phyloP scores from a whole-genome alignment of 2,888 invertebrate genomes.

The Synergus itoensis region DNA sequence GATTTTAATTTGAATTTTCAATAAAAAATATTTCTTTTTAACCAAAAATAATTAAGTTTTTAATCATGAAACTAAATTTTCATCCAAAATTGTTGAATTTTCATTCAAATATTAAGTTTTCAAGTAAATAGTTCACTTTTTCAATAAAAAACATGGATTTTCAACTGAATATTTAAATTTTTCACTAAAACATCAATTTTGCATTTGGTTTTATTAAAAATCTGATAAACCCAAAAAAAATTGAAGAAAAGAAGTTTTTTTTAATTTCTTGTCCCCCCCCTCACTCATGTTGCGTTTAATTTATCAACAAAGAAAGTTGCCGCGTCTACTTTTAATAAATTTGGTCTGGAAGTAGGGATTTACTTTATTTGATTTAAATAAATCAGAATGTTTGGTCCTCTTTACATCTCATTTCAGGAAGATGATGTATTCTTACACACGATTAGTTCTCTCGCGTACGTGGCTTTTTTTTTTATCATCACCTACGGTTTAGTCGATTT shows the following conservation, averaged over 20 bases:
- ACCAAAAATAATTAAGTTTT: too few relatives aligned
- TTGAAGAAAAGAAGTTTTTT: not conserved
- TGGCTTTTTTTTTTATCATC: constrained; percentile 14
- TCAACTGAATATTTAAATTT: too few relatives aligned
- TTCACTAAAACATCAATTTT: too few relatives aligned
- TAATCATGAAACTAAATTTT: too few relatives aligned
- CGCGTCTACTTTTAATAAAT: not conserved
- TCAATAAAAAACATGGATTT: too few relatives aligned
- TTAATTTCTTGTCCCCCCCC: not conserved
- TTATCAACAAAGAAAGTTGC: not conserved
- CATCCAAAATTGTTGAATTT: not conserved
- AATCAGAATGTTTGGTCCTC: not conserved
- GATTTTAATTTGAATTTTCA: too few relatives aligned
- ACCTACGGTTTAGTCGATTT: constrained; percentile 23
- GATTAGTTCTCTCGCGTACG: constrained; percentile 5
- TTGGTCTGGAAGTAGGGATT: not conserved
- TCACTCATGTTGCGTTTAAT: not conserved
- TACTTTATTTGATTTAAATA: constrained; percentile 15
- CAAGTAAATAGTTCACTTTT: too few relatives aligned
- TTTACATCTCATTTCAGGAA: not conserved
- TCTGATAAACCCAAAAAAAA: too few relatives aligned
- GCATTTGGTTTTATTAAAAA: too few relatives aligned
- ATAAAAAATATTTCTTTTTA: too few relatives aligned
- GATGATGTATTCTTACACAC: constrained; percentile 16
- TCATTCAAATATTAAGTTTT: too few relatives aligned